These are phyloP conservation scores for Batillaria attramentaria DNA, from an alignment of 1,140 invertebrate species.

Conservation along the genomic window DNA sequence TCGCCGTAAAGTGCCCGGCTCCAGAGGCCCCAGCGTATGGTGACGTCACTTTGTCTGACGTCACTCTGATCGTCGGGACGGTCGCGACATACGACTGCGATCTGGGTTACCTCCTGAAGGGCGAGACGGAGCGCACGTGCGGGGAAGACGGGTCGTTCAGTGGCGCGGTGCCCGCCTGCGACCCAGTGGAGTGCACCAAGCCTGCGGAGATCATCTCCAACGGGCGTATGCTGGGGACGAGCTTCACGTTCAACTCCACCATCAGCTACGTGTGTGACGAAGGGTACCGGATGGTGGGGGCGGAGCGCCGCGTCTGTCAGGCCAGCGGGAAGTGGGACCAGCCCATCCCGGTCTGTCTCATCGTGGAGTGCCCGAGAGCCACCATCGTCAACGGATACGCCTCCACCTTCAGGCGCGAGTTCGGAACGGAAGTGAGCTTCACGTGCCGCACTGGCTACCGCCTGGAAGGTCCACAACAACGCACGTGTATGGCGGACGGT, in stretches of 20 bases:
- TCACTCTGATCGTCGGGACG: constrained; percentile 64
- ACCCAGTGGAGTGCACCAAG: constrained; percentile 49
- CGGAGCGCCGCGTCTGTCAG: constrained; percentile 78
- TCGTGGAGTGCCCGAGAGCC: constrained; percentile 52
- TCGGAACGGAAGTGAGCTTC: constrained; percentile 42
- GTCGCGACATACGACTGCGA: constrained; percentile 73
- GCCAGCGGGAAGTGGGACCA: constrained; percentile 87
- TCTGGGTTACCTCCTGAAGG: constrained; percentile 67
- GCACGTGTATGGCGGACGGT: constrained; percentile 78
- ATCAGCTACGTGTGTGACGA: constrained; percentile 57
- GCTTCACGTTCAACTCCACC: constrained; percentile 52
- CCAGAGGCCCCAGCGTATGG: constrained; percentile 50
- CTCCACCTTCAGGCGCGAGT: constrained; percentile 52
- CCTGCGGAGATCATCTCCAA: constrained; percentile 56
- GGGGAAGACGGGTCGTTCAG: constrained; percentile 60
- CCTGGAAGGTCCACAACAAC: constrained; percentile 44
- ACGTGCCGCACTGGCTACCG: constrained; percentile 76
- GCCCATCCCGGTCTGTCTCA: constrained; percentile 60
- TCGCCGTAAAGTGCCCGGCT: constrained; percentile 68
- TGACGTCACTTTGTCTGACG: constrained; percentile 19
- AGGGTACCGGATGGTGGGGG: constrained; percentile 50
- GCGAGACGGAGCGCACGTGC: constrained; percentile 61
- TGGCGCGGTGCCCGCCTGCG: constrained; percentile 46
- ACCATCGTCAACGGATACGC: constrained; percentile 47
- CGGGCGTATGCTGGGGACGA: constrained; percentile 56